A percentile compares a stretch with the other conserved stretches of the same genome.
phyloP scores from a whole-genome alignment of 2,113 vertebrate species.

The Tretioscincus oriximinensis region DNA sequence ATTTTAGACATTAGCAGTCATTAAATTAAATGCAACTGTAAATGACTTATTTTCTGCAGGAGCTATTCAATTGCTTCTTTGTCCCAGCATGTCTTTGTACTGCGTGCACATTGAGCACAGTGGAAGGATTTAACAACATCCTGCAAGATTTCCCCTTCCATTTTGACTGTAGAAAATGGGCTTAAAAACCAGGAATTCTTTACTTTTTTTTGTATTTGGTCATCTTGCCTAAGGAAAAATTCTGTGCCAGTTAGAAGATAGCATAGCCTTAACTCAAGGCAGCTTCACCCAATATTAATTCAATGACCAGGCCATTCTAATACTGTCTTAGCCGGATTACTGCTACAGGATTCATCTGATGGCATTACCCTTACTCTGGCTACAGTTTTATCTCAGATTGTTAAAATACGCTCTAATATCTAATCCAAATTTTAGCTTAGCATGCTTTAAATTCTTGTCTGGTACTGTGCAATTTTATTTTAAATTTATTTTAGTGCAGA shows the following conservation, averaged over 20 bases:
- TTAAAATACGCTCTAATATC: too few species aligned
- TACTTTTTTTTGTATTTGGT: neutral
- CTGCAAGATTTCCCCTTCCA: neutral
- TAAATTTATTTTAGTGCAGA: too few species aligned
- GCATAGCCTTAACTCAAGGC: neutral
- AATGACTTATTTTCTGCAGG: conserved; percentile 11
- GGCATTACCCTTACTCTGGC: too few species aligned
- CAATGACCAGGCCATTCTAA: too few species aligned
- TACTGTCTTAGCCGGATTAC: too few species aligned
- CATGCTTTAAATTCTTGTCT: too few species aligned
- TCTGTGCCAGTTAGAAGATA: neutral
- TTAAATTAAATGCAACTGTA: conserved; percentile 14
- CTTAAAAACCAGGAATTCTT: neutral
- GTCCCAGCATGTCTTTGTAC: neutral
- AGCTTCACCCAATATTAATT: too few species aligned
- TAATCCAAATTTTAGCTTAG: too few species aligned
- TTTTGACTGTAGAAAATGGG: neutral
- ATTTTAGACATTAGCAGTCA: conserved; percentile 8
- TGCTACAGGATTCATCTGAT: too few species aligned
- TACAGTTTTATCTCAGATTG: too few species aligned
- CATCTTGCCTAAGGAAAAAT: neutral
- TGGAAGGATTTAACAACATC: neutral
- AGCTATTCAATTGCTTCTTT: neutral
- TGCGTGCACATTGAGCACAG: neutral
- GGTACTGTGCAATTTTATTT: too few species aligned